Evolutionary conservation across 2,888 invertebrate genomes (phyloP), one percentile per base, ranked within the genome.

Genomic region (Linyphia triangularis): DNA sequence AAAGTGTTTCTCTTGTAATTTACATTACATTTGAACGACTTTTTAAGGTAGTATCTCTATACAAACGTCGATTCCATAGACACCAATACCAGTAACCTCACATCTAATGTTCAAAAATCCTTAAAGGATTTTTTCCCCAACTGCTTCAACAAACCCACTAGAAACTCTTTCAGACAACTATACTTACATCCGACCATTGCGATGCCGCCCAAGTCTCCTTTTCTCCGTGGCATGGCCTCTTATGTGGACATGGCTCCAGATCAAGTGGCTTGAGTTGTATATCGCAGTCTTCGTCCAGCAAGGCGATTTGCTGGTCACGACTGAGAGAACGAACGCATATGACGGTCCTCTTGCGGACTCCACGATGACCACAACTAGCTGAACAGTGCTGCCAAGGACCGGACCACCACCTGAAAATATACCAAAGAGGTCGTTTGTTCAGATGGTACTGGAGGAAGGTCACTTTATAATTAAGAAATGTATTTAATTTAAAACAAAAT

Each of bases 331-430:
- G 92, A 4, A 93, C 92, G 91, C 93, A 93, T 67, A 93, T 92
- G 24, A 93, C 93, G 0, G 93, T 93, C 7, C 93, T 91, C 19
- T 92, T 92, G 63, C 93, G 92, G 10, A 91, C 88, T 1, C 93
- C 93, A 24, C 91, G 91, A 5, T 92, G 91, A 57, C 93, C 94
- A 91, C 96, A 96, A 0, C 95, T 95, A 0, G 95, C 94, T 5
- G 96, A 95, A 92, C 97, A 97, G 86, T 95, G 95, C 91, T 96
- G 96, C 97, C 97, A 98, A 0, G 96, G 95, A 0, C 97, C 97
- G 28, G 95, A 94, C 96, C 96, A 97, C 97, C 97, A 97, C 92
- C 95, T 95, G 78, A 0, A 72, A 65, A 16, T 4, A 51, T 43
- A 63, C 67, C 13, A 13, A n/a, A 78, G 2, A 28, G 7, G 26